These are phyloP conservation scores for Tetragonula carbonaria DNA, from an alignment of 2,888 invertebrate species.

Conservation along the genomic window DNA sequence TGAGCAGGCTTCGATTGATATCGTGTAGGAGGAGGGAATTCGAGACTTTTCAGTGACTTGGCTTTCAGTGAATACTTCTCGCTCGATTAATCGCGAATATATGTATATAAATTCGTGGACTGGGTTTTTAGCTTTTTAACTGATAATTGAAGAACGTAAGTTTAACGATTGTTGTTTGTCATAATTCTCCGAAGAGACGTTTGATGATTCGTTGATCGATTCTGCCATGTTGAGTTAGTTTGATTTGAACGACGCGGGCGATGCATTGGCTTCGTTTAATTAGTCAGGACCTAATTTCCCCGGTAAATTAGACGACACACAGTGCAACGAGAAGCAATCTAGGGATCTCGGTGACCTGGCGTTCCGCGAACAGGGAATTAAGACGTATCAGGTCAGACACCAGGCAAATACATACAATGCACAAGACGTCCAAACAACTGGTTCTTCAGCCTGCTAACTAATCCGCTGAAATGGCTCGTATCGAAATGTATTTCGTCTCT, in stretches of 20 bases:
- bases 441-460: neutral
- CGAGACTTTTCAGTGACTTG: too few species aligned
- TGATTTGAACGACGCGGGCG: too few species aligned
- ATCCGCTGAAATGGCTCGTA: neutral
- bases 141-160: too few species aligned
- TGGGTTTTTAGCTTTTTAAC: too few species aligned
- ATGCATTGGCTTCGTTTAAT: neutral
- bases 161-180: neutral
- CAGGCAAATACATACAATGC: neutral
- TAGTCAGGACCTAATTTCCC: neutral
- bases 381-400: constrained; percentile 6
- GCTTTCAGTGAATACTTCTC: too few species aligned
- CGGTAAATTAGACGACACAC: neutral
- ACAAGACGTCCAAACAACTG: neutral
- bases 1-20: too few species aligned
- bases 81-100: too few species aligned
- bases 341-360: neutral
- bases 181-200: neutral
- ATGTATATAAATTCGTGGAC: too few species aligned
- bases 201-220: neutral
- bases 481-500: neutral
- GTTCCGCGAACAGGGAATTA: neutral
- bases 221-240: neutral
- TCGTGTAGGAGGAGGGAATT: too few species aligned
- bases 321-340: neutral